Base-by-base conservation (phyloP, 1,140 invertebrate species). In the Procambarus virginalis region DNA sequence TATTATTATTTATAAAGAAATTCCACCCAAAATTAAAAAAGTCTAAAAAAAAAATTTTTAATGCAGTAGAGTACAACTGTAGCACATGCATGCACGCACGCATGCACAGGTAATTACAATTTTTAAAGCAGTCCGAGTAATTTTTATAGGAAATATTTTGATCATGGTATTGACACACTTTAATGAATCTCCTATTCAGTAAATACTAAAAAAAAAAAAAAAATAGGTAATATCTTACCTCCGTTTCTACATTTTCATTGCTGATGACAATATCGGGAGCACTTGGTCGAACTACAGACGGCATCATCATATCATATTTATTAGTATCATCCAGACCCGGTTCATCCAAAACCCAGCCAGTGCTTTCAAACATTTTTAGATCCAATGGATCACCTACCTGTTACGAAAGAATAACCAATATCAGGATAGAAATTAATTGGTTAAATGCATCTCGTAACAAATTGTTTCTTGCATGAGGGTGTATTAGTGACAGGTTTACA, bases 271-370 rank as follows among this genome's bases (percentile, higher is more conserved):
- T 17, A 86, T 86, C 89, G 51, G 83, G 83, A 3, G 84, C 85
- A 12, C 94, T 93, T 2, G 97, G 97, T 90, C 95, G 96, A 0
- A 99, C 97, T 12, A 98, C 96, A 0, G 97, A 97, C 0, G 97
- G 97, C 86, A 96, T 97, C 51, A 98, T 94, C 93, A 97, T 96
- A 92, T 98, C 97, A 94, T 96, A 98, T 92, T 98, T 97, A 4
- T 96, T 96, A 86, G 96, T 97, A 93, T 98, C 97, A 79, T 96
- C 96, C n/a, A 96, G 94, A 45, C 96, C 97, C 0, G 97, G 97
- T 93, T 99, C 98, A 93, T 99, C 97, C 12, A 99, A 93, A 51
- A 95, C 94, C 97, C 97, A 98, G 86, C 96, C 95, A 2, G 97
- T 97, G 73, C 96, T 97, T 93, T 97, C 96, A 93, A 98, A 98